These are phyloP conservation scores for Pteropus alecto DNA, from an alignment of 2,113 vertebrate species.

Conservation along the genomic window DNA sequence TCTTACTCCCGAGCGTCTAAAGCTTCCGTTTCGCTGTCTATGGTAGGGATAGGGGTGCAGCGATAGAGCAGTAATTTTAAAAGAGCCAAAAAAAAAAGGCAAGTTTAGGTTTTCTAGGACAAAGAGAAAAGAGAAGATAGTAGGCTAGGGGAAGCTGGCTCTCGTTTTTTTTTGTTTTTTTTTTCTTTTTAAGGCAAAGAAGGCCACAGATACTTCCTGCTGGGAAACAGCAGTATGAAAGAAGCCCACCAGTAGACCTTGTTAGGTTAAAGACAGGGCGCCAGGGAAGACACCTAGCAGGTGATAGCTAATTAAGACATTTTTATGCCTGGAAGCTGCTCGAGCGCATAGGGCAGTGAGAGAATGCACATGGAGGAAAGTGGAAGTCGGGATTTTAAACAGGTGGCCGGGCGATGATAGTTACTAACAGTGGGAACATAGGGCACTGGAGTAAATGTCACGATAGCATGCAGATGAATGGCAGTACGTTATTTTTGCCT, in stretches of 20 bases:
- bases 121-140: not conserved
- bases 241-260: not conserved
- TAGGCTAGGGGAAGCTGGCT: not conserved
- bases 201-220: not conserved
- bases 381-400: not conserved
- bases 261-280: not conserved
- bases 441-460: rapidly evolving
- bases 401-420: too few relatives aligned
- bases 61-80: not conserved
- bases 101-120: not conserved
- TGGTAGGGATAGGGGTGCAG: not conserved
- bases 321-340: not conserved
- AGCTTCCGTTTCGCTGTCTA: not conserved
- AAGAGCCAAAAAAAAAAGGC: not conserved
- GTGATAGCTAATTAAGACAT: not conserved
- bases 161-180: not conserved
- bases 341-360: not conserved
- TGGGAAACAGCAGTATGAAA: not conserved
- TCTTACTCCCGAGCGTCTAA: not conserved
- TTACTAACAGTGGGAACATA: rapidly evolving
- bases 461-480: too few relatives aligned
- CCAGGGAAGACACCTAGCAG: not conserved
- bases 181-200: not conserved
- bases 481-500: not conserved
- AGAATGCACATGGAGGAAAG: too few relatives aligned